A percentile compares a stretch with the other conserved stretches of the same genome.
phyloP scores from a whole-genome alignment of 2,797 vertebrate genomes.

The Pipistrellus kuhlii region DNA sequence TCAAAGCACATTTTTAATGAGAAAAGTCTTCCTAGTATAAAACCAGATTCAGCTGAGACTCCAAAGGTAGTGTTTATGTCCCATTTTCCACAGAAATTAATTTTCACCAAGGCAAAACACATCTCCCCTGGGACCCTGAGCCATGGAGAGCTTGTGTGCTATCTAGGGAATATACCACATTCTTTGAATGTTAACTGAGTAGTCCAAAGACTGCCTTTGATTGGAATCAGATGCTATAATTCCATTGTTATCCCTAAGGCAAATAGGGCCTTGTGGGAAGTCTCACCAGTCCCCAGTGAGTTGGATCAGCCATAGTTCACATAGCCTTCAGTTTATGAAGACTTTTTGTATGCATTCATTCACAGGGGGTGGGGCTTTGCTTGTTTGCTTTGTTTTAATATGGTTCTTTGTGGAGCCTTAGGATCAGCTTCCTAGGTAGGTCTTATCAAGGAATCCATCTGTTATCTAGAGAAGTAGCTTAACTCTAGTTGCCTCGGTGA shows the following conservation, averaged over 20 bases:
- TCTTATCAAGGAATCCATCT: background rate
- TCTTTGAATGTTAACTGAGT: constrained; percentile 46
- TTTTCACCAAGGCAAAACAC: background rate
- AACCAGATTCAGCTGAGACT: background rate
- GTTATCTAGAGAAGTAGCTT: constrained; percentile 4
- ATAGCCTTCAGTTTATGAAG: background rate
- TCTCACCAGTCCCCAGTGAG: background rate
- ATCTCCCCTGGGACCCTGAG: background rate
- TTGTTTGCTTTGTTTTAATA: background rate
- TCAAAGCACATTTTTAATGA: background rate
- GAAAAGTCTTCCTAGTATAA: background rate
- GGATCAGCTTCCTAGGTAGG: background rate
- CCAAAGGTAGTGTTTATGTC: background rate
- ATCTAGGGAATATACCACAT: constrained; percentile 23
- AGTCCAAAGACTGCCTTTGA: constrained; percentile 20
- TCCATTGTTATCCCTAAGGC: constrained; percentile 44
- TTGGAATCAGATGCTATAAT: constrained; percentile 57
- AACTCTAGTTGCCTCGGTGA: background rate
- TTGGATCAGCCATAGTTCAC: background rate
- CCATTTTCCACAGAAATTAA: constrained; percentile 63
- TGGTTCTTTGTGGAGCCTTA: background rate
- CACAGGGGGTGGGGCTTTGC: background rate
- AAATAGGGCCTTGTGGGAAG: constrained; percentile 14
- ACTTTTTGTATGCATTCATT: background rate
- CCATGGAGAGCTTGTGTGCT: background rate